A percentile compares a stretch with the other conserved stretches of the same genome.
Conservation (phyloP, 1,140 invertebrate genomes). For the Dreissena polymorpha region DNA sequence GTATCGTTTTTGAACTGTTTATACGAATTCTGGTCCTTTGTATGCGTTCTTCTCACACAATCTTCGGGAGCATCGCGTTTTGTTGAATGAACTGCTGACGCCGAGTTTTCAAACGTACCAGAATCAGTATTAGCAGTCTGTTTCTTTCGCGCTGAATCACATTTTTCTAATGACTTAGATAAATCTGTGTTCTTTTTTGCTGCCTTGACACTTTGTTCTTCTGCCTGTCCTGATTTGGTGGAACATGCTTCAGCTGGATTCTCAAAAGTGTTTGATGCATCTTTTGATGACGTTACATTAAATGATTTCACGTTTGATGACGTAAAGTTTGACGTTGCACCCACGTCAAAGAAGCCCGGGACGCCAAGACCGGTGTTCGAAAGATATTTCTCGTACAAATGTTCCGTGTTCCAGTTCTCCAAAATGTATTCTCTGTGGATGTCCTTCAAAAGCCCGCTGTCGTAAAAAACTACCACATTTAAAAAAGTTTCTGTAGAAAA, state of each 20-base stretch:
- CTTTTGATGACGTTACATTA: too few species aligned
- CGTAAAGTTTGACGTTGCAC: too few species aligned
- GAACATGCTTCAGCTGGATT: too few species aligned
- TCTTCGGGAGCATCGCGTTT: background rate
- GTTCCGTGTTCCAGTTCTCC: conserved; percentile 45
- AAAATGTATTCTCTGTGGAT: conserved; percentile 45
- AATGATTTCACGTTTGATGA: too few species aligned
- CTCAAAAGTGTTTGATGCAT: too few species aligned
- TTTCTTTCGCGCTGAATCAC: too few species aligned
- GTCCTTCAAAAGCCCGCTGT: conserved; percentile 32
- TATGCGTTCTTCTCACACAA: background rate
- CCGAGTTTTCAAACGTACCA: background rate
- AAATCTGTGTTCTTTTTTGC: too few species aligned
- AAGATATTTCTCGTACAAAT: conserved; percentile 33
- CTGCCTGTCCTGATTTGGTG: background rate
- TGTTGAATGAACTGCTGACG: background rate
- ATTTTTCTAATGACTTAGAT: too few species aligned
- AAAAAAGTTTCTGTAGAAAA: background rate
- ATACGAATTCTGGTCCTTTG: background rate
- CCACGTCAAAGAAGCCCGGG: background rate
- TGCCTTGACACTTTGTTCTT: background rate
- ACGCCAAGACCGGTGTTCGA: background rate
- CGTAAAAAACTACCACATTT: background rate
- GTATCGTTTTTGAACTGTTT: background rate
- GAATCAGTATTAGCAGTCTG: too few species aligned